A percentile compares a stretch with the other conserved stretches of the same genome.
These are phyloP conservation scores for Abscondita cerata DNA, from an alignment of 2,888 invertebrate genomes.

Conservation along the genomic window DNA sequence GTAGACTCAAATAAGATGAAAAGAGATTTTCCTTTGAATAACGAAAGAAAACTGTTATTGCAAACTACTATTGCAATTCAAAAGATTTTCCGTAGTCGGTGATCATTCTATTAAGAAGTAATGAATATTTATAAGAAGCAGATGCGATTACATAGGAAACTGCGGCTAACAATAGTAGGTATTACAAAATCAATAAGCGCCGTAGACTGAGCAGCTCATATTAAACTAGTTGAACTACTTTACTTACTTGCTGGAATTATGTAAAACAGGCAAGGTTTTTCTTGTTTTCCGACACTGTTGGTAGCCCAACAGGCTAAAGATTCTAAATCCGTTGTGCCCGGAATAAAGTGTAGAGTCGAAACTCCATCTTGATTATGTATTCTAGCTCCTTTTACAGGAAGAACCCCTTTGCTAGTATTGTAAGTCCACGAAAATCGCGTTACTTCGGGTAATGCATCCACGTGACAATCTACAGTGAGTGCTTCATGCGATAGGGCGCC, in stretches of 20 bases:
- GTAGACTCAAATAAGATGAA: too few relatives aligned
- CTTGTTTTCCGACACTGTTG: conserved; percentile 82
- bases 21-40: too few relatives aligned
- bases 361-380: conserved; percentile 61
- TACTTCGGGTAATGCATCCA: conserved; percentile 78
- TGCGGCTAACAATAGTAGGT: conserved; percentile 9
- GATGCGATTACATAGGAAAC: conserved; percentile 6
- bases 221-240: conserved; percentile 4
- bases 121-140: conserved; percentile 16
- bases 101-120: not conserved
- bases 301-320: conserved; percentile 89
- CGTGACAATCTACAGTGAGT: conserved; percentile 78
- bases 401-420: conserved; percentile 76
- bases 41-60: too few relatives aligned
- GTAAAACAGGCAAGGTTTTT: conserved; percentile 81
- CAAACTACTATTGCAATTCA: not conserved
- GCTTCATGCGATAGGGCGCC: conserved; percentile 78
- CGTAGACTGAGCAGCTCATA: not conserved
- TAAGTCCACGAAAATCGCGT: conserved; percentile 85
- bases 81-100: not conserved
- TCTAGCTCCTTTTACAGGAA: conserved; percentile 72
- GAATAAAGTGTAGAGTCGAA: conserved; percentile 65
- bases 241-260: conserved; percentile 81
- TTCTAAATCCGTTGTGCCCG: conserved; percentile 71
- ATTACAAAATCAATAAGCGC: conserved; percentile 9